phyloP scores from a whole-genome alignment of 2,797 vertebrate species.

The Calcarius lapponicus region DNA sequence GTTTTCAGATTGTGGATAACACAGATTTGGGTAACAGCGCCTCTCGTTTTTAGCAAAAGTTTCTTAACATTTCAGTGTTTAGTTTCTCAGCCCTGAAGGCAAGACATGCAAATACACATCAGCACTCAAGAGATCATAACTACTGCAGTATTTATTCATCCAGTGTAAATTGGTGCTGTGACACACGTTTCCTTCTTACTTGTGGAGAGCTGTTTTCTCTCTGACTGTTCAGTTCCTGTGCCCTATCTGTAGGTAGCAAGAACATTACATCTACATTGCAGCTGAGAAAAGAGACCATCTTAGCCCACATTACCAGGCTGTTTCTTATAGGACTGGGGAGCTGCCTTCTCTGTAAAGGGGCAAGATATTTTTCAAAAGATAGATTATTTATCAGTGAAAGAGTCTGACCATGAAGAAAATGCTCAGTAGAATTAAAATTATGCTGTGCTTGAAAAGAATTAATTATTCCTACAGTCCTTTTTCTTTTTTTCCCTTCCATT shows the following conservation, averaged over 20 bases:
- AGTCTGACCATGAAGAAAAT: not conserved
- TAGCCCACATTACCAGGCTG: not conserved
- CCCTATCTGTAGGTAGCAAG: not conserved
- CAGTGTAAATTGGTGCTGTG: not conserved
- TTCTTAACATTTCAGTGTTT: not conserved
- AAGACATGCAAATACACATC: not conserved
- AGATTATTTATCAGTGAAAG: not conserved
- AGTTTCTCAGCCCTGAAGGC: not conserved
- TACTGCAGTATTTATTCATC: not conserved
- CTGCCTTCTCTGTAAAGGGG: not conserved
- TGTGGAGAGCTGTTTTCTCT: not conserved
- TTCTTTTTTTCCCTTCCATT: not conserved
- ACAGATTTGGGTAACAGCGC: not conserved
- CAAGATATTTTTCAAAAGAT: not conserved
- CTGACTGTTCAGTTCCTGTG: not conserved
- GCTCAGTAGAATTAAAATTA: not conserved
- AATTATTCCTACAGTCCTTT: not conserved
- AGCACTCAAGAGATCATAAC: not conserved
- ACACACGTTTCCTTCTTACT: not conserved
- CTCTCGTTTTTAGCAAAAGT: not conserved
- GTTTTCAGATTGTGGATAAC: not conserved
- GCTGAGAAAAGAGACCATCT: not conserved
- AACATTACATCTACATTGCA: not conserved
- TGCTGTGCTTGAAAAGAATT: constrained; percentile 1
- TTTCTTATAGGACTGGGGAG: not conserved